Percentiles rank a stretch among this genome's conserved stretches.
Conservation (phyloP, 2,113 vertebrate genomes). For the Eleginops maclovinus region DNA sequence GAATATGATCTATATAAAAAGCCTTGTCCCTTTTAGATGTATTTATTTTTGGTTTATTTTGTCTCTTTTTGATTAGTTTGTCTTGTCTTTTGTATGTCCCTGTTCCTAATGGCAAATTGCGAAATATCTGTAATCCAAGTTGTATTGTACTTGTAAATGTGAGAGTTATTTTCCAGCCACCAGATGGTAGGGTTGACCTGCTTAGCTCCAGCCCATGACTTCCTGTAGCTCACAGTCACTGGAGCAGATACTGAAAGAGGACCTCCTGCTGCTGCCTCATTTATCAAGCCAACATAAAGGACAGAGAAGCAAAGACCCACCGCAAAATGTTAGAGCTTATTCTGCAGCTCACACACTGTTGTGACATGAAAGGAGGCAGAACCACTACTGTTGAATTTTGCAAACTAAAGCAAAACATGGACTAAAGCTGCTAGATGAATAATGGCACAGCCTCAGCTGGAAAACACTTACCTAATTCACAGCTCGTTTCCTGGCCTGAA, state of each 20-base stretch:
- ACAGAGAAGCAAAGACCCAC: not conserved
- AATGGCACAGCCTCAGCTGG: conserved; percentile 5
- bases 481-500: conserved; percentile 32
- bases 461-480: conserved; percentile 40
- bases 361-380: not conserved
- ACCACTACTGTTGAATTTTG: not conserved
- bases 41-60: too few relatives aligned
- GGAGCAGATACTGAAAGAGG: conserved; percentile 11
- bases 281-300: not conserved
- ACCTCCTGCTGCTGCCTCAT: conserved; percentile 12
- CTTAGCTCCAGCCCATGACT: not conserved
- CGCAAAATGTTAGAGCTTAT: not conserved
- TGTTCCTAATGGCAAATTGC: too few relatives aligned
- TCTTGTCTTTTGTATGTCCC: too few relatives aligned
- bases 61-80: too few relatives aligned
- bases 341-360: not conserved
- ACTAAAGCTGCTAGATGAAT: not conserved
- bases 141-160: too few relatives aligned
- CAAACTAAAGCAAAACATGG: not conserved
- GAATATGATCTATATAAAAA: too few relatives aligned
- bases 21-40: too few relatives aligned
- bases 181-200: conserved; percentile 47
- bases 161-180: conserved; percentile 26
- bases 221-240: not conserved
- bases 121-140: too few relatives aligned